phyloP scores from a whole-genome alignment of 2,797 vertebrate genomes.

The Eulemur mongoz region DNA sequence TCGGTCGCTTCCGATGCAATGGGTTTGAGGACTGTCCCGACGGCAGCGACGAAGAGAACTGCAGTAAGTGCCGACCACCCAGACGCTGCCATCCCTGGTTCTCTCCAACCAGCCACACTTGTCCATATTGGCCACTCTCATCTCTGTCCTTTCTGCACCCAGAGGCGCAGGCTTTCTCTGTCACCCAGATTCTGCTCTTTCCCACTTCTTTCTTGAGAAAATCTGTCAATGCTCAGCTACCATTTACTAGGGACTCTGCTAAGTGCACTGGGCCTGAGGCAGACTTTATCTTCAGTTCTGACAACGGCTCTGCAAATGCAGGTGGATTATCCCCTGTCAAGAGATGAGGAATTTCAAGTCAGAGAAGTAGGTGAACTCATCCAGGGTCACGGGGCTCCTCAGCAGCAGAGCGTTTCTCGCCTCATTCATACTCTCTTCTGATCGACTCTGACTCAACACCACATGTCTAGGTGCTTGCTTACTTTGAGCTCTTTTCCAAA shows the following conservation, averaged over 20 bases:
- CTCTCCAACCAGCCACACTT: fast-evolving
- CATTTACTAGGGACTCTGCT: fast-evolving
- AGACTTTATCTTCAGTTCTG: neutral
- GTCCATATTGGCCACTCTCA: fast-evolving
- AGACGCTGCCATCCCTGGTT: fast-evolving
- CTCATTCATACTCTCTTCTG: neutral
- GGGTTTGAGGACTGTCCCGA: conserved; percentile 97
- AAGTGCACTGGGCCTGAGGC: fast-evolving
- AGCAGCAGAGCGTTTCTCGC: neutral
- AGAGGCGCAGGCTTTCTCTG: neutral
- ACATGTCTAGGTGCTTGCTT: neutral
- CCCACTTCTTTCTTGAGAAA: neutral
- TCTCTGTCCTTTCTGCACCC: neutral
- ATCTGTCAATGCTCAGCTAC: neutral
- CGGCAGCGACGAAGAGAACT: conserved; percentile 97
- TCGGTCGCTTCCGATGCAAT: conserved; percentile 97
- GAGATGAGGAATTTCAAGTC: neutral
- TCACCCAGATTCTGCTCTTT: fast-evolving
- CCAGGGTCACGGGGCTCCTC: fast-evolving
- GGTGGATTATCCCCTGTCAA: neutral
- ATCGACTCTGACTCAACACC: fast-evolving
- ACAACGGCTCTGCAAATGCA: neutral
- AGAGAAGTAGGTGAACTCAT: no score
- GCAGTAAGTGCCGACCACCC: conserved; percentile 90
- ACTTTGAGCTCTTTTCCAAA: neutral